Base-by-base conservation (phyloP, 2,113 vertebrate genomes). In the Donacobius atricapilla region DNA sequence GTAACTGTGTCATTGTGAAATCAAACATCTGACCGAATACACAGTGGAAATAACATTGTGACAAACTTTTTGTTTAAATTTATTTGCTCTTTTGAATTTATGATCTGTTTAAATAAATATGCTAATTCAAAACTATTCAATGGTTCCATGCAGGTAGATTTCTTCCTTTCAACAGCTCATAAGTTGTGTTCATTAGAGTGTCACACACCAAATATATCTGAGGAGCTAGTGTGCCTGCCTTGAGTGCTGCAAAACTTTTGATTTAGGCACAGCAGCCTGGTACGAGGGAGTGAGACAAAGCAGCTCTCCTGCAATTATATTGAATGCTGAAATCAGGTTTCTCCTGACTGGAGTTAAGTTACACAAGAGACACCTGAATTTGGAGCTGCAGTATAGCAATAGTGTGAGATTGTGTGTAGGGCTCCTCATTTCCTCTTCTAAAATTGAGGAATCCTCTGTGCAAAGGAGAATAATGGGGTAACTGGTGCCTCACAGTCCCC, bases 121-220 rank as follows among this genome's bases (percentile, higher is more conserved):
- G 22, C 3, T 81, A 22, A 86, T 72, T 86, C 20, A 44, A 84
- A 83, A 58, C n/a, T 50, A n/a, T 18, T 77, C 58, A 58, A 5
- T 0, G 0, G 8, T 37, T 81, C 37, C 2, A 2, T 42, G 42
- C 13, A 71, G 50, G 31, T 44, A 61, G 40, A 25, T 45, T 58
- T 84, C 24, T 40, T 70, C 40, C n/a, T 40, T 2, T 31, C 15
- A 56, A 23, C 4, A 30, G 2, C 8, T 86, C 22, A 24, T 20
- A 45, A 53, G 30, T 35, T 42, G 13, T 51, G 13, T 16, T 87
- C n/a, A 48, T 3, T 51, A 12, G 16, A 48, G 13, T n/a, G 33
- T 37, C 45, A 81, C 28, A 65, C 6, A 21, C 27, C 37, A 25
- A 7, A 23, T 19, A 2, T 8, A 40, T n/a, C 9, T 81, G 56